phyloP scores from a whole-genome alignment of 2,888 invertebrate genomes.

The Synergus umbraculus region DNA sequence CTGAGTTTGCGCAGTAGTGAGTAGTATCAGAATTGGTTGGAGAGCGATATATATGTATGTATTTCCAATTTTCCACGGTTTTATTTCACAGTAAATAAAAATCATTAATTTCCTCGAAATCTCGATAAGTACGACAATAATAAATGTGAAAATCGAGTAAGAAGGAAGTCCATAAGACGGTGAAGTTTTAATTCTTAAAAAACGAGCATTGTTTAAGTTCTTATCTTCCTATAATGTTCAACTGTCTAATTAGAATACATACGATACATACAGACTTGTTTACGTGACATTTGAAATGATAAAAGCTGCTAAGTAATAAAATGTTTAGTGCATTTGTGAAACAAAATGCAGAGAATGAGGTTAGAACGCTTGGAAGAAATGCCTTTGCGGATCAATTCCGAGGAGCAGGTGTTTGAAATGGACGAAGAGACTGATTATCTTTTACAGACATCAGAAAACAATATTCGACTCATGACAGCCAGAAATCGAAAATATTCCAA shows the following conservation, averaged over 20 bases:
- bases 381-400: constrained; percentile 73
- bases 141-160: too few relatives aligned
- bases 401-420: constrained; percentile 76
- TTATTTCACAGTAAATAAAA: too few relatives aligned
- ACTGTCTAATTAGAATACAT: not conserved
- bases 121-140: too few relatives aligned
- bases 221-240: not conserved
- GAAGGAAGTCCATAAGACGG: not conserved
- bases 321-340: constrained; percentile 40
- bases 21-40: too few relatives aligned
- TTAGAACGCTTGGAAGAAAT: constrained; percentile 75
- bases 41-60: too few relatives aligned
- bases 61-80: too few relatives aligned
- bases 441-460: constrained; percentile 72
- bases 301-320: constrained; percentile 6
- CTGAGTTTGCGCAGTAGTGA: too few relatives aligned
- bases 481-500: constrained; percentile 65
- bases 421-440: constrained; percentile 76
- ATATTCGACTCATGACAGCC: constrained; percentile 65
- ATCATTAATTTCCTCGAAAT: too few relatives aligned
- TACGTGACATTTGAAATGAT: not conserved
- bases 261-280: not conserved
- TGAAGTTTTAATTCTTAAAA: not conserved
- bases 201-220: not conserved
- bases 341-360: constrained; percentile 41